Percentiles rank a stretch among this genome's conserved stretches.
Evolutionary conservation across 2,888 invertebrate species (phyloP).

Genomic region (Acrobeloides nanus): DNA sequence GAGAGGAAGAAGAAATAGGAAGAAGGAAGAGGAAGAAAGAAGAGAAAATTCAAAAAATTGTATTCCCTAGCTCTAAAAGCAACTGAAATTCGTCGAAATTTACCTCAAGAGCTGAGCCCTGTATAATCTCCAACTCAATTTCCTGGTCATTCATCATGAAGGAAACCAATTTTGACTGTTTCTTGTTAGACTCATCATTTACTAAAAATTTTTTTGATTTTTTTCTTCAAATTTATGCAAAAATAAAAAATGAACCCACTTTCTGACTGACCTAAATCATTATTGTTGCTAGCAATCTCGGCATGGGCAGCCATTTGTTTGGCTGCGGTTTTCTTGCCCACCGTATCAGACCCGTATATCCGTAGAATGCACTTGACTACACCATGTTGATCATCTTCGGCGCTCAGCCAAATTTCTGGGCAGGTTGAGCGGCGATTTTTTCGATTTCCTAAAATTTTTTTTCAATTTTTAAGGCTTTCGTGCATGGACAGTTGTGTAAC

Average conservation of each 20-base stretch:
- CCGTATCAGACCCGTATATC: conserved; percentile 36
- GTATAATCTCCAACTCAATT: conserved; percentile 41
- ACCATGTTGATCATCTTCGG: conserved; percentile 12
- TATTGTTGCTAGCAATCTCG: conserved; percentile 11
- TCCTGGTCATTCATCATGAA: conserved; percentile 46
- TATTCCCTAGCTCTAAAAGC: too few relatives aligned
- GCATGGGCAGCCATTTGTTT: conserved; percentile 34
- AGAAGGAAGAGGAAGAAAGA: too few relatives aligned
- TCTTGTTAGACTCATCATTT: conserved; percentile 8
- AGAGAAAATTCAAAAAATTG: too few relatives aligned
- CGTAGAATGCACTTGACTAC: conserved; percentile 16
- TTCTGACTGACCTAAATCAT: conserved; percentile 1
- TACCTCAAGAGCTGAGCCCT: conserved; percentile 39
- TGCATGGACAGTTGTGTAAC: neutral
- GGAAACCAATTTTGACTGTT: conserved; percentile 20
- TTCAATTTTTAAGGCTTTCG: neutral
- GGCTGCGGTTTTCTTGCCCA: conserved; percentile 42
- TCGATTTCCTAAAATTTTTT: conserved; percentile 6
- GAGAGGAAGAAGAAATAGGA: too few relatives aligned
- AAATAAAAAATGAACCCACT: neutral
- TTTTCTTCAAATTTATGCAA: neutral
- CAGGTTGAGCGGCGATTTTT: conserved; percentile 43
- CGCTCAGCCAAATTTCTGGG: conserved; percentile 49
- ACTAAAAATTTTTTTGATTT: neutral
- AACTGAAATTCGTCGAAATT: too few relatives aligned